Base-by-base conservation (phyloP, 2,113 vertebrate genomes). In the Sphyrna mokarran region DNA sequence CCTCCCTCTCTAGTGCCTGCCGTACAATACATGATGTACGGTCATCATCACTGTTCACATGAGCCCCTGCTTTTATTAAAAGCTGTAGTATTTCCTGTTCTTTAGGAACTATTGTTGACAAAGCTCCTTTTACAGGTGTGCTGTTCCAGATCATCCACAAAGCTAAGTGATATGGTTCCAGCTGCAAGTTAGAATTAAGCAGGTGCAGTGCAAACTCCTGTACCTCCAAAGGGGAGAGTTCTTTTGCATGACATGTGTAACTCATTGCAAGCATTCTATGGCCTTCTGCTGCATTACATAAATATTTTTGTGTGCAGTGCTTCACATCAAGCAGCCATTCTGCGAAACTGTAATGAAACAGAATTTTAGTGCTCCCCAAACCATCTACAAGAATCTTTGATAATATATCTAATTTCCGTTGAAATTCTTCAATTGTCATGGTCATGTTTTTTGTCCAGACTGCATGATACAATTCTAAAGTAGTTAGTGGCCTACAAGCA, bases 61-160 rank as follows among this genome's bases (percentile, higher is more conserved):
- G 99, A 95, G 99, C 99, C 0, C 99, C 99, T 0, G 99, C 99
- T 97, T 99, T 99, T 2, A 99, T 98, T 96, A 99, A 96, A 94
- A 99, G 98, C 96, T 99, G 99, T 16, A 99, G 96, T 0, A 99
- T 99, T 96, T 99, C 99, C 96, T 99, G 99, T 95, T 99, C 99
- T 97, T 98, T 99, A 66, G 99, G 99, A 96, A 99, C 98, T 37
- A 98, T 97, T 20, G 98, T 98, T 48, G 97, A 98, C 96, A 99
- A 97, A 9, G 99, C 99, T 97, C 99, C 99, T 97, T 99, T 98
- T 90, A 99, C 98, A 26, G 99, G 99, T 0, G 99, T 99, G 91
- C 99, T 98, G 18, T 99, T 99, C 99, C 99, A 99, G 91, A 99
- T 98, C 99, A 99, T 99, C 99, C 99, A 99, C 78, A 99, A 98